A percentile compares a stretch with the other conserved stretches of the same genome.
These are phyloP conservation scores for Triplophysa bombifrons DNA, from an alignment of 2,797 vertebrate species.

Conservation along the genomic window DNA sequence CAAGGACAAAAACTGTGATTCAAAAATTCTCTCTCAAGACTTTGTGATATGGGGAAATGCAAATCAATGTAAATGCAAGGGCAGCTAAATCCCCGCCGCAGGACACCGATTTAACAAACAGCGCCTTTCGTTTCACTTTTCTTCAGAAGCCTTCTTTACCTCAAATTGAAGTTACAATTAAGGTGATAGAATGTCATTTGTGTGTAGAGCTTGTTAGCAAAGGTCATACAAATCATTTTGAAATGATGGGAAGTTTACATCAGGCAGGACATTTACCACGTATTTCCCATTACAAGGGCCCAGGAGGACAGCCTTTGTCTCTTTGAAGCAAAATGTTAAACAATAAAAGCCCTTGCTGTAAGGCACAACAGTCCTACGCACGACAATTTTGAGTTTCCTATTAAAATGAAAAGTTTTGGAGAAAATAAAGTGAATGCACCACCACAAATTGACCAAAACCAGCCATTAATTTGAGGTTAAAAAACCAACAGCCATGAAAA, in stretches of 20 bases:
- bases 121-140: slow-evolving; percentile 72
- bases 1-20: slow-evolving; percentile 21
- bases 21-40: slow-evolving; percentile 15
- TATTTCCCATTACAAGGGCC: slow-evolving; percentile 17
- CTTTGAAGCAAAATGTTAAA: slow-evolving; percentile 53
- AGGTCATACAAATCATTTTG: slow-evolving; percentile 61
- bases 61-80: slow-evolving; percentile 66
- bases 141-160: slow-evolving; percentile 54
- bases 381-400: slow-evolving; percentile 63
- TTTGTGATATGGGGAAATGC: slow-evolving; percentile 38
- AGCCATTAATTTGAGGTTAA: too few relatives aligned
- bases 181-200: slow-evolving; percentile 61
- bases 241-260: slow-evolving; percentile 48
- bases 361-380: slow-evolving; percentile 50
- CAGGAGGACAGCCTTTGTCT: not conserved
- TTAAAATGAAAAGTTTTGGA: slow-evolving; percentile 60
- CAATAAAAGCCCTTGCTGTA: slow-evolving; percentile 46
- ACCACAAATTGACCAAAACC: too few relatives aligned
- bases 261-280: not conserved
- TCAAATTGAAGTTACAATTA: slow-evolving; percentile 67
- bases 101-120: slow-evolving; percentile 48
- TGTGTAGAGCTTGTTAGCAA: slow-evolving; percentile 53
- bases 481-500: too few relatives aligned
- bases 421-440: slow-evolving; percentile 58
- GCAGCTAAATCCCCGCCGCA: slow-evolving; percentile 60